phyloP scores from a whole-genome alignment of 1,140 invertebrate genomes.

The Marisa cornuarietis region DNA sequence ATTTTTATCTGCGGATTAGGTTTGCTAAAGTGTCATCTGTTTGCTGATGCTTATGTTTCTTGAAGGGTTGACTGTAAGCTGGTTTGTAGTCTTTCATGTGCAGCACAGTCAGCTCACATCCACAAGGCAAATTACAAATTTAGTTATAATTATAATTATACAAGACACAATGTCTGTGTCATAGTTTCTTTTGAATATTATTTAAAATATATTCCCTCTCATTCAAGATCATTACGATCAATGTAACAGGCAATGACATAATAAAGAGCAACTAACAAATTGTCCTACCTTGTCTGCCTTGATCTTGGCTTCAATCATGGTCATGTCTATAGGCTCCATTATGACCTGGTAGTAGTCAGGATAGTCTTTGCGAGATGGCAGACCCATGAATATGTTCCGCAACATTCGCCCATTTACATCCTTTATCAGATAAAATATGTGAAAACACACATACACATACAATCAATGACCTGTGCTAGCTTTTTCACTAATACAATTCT shows the following conservation, averaged over 20 bases:
- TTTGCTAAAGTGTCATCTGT: too few relatives aligned
- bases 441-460: too few relatives aligned
- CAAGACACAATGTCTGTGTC: too few relatives aligned
- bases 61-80: too few relatives aligned
- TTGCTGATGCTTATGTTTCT: too few relatives aligned
- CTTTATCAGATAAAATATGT: conserved; percentile 34
- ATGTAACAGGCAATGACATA: neutral
- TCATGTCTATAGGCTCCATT: conserved; percentile 92
- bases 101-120: too few relatives aligned
- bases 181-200: neutral
- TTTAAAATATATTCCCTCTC: neutral
- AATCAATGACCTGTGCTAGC: too few relatives aligned
- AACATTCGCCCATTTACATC: conserved; percentile 88
- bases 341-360: conserved; percentile 97
- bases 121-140: too few relatives aligned
- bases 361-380: conserved; percentile 94
- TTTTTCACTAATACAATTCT: too few relatives aligned
- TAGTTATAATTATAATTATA: too few relatives aligned
- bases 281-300: conserved; percentile 72
- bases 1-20: too few relatives aligned
- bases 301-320: conserved; percentile 91
- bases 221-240: neutral
- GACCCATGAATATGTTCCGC: conserved; percentile 94
- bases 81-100: too few relatives aligned
- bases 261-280: neutral